These are phyloP conservation scores for Mercenaria mercenaria DNA, from an alignment of 1,140 invertebrate species.

Conservation along the genomic window DNA sequence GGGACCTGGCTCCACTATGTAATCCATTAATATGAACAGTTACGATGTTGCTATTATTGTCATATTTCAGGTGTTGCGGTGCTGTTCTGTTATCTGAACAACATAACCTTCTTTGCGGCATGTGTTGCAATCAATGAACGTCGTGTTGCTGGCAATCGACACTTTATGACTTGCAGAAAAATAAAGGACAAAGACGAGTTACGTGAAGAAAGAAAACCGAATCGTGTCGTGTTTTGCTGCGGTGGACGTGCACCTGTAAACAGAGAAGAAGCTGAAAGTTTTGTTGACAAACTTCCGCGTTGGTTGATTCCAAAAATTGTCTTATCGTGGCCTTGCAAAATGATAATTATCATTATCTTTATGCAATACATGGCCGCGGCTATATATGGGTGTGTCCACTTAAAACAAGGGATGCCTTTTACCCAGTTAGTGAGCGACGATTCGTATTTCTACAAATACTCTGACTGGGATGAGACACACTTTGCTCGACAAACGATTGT, in stretches of 20 bases:
- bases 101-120: constrained; percentile 60
- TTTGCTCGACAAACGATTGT: constrained; percentile 39
- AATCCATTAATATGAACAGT: no score
- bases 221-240: constrained; percentile 16
- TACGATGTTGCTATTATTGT: not conserved
- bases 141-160: constrained; percentile 46
- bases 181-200: not conserved
- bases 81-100: constrained; percentile 64
- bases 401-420: constrained; percentile 94
- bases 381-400: constrained; percentile 93
- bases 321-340: constrained; percentile 87
- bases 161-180: constrained; percentile 55
- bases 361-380: constrained; percentile 93
- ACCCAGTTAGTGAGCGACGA: constrained; percentile 82
- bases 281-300: constrained; percentile 51
- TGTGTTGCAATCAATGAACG: constrained; percentile 63
- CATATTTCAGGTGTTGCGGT: constrained; percentile 67
- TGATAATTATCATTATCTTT: constrained; percentile 92
- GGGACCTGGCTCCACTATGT: no score
- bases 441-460: constrained; percentile 79
- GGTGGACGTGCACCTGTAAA: not conserved
- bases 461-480: constrained; percentile 29
- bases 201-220: not conserved
- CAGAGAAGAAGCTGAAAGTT: constrained; percentile 45
- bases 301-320: constrained; percentile 51